Evolutionary conservation across 2,113 vertebrate genomes (phyloP).

Genomic region (Brienomyrus brachyistius): DNA sequence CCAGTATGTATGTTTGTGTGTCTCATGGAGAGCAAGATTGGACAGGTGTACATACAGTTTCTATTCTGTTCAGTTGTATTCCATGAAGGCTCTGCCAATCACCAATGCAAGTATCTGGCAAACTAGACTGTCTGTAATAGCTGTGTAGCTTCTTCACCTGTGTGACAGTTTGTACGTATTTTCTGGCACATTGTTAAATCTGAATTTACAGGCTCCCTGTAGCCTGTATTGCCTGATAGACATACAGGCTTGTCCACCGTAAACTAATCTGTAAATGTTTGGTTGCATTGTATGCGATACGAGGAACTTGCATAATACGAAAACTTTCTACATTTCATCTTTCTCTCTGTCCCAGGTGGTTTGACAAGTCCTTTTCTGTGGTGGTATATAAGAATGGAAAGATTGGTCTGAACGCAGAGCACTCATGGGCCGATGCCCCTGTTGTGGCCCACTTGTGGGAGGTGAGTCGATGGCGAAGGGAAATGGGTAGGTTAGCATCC

Average conservation of each 20-base stretch:
- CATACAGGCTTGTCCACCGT: neutral
- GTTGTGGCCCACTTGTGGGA: conserved; percentile 80
- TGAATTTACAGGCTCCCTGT: neutral
- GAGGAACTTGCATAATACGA: neutral
- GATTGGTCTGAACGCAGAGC: conserved; percentile 75
- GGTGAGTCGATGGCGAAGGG: conserved; percentile 47
- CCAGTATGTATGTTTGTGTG: neutral
- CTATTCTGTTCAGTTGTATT: neutral
- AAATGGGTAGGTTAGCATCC: neutral
- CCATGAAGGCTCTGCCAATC: neutral
- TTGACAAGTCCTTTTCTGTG: conserved; percentile 80
- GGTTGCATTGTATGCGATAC: neutral
- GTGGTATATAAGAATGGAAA: conserved; percentile 78
- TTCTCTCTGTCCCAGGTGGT: conserved; percentile 64
- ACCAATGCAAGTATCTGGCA: neutral
- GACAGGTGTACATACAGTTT: neutral
- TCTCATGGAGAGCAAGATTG: neutral
- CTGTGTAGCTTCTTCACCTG: neutral
- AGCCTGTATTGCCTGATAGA: neutral
- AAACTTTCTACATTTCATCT: neutral
- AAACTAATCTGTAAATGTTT: neutral
- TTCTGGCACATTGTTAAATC: neutral
- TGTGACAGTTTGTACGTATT: neutral
- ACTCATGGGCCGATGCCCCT: conserved; percentile 81
- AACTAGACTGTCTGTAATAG: neutral